Conservation (phyloP, 1,140 invertebrate genomes). For the Latrodectus geometricus region DNA sequence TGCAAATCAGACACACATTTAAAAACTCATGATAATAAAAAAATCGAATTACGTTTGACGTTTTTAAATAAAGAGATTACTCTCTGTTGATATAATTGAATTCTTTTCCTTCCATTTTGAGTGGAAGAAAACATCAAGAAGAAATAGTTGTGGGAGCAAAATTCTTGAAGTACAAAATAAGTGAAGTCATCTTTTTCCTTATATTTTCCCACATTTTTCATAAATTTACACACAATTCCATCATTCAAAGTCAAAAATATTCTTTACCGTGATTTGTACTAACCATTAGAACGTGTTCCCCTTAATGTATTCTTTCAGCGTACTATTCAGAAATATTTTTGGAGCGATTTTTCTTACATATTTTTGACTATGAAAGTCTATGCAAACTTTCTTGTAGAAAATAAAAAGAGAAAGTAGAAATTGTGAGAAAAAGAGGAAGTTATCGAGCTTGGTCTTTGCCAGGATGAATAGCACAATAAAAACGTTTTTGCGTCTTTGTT, state of each 20-base stretch:
- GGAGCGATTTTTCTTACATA: slow-evolving; percentile 2
- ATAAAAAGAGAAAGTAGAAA: neutral
- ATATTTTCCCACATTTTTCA: neutral
- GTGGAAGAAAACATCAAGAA: no score
- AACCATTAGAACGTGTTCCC: neutral
- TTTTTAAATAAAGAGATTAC: no score
- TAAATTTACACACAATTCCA: slow-evolving; percentile 13
- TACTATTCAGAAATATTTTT: slow-evolving; percentile 1
- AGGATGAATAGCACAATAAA: slow-evolving; percentile 31
- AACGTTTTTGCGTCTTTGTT: slow-evolving; percentile 38
- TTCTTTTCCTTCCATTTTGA: no score
- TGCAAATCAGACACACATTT: no score
- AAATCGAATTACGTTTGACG: no score
- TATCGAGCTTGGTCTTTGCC: slow-evolving; percentile 13
- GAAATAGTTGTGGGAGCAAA: no score
- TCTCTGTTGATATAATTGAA: no score
- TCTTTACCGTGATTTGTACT: neutral
- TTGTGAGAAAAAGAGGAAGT: neutral
- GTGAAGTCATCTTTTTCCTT: neutral
- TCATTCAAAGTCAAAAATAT: slow-evolving; percentile 25
- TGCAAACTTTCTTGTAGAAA: neutral
- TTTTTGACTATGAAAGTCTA: neutral
- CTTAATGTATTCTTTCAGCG: slow-evolving; percentile 12
- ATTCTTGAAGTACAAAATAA: no score
- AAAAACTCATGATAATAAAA: no score